phyloP scores from a whole-genome alignment of 2,888 invertebrate genomes.

The Pristionchus arcanus region DNA sequence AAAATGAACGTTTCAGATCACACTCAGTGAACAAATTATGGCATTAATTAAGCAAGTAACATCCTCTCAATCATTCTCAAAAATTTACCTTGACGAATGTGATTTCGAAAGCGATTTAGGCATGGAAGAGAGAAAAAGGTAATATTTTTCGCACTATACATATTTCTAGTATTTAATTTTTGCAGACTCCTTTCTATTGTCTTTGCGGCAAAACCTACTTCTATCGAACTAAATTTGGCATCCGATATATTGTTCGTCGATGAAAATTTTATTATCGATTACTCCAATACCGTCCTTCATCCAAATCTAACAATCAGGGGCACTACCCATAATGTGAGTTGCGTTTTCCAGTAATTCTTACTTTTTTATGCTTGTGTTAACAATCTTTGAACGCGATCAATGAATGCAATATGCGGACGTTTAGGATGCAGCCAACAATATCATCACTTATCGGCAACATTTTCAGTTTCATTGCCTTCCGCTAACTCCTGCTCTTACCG shows the following conservation, averaged over 20 bases:
- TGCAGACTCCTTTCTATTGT: not conserved
- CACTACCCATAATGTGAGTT: not conserved
- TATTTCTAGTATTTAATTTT: not conserved
- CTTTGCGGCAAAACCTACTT: not conserved
- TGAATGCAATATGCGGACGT: too few relatives aligned
- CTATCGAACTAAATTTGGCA: not conserved
- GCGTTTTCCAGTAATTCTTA: too few relatives aligned
- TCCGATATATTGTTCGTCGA: not conserved
- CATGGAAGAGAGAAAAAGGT: not conserved
- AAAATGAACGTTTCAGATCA: not conserved
- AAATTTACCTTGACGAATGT: not conserved
- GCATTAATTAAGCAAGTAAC: not conserved
- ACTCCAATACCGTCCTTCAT: not conserved
- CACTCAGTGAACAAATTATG: not conserved
- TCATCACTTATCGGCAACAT: not conserved
- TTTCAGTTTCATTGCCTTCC: not conserved
- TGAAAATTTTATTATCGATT: not conserved
- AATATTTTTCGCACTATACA: not conserved
- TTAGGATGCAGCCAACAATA: too few relatives aligned
- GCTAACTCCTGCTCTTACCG: not conserved
- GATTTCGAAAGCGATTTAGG: not conserved
- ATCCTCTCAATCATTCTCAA: not conserved
- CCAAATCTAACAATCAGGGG: not conserved
- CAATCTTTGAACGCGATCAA: too few relatives aligned
- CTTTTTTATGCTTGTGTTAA: too few relatives aligned